phyloP scores from a whole-genome alignment of 2,888 invertebrate genomes.

The Drymonia ruficornis region DNA sequence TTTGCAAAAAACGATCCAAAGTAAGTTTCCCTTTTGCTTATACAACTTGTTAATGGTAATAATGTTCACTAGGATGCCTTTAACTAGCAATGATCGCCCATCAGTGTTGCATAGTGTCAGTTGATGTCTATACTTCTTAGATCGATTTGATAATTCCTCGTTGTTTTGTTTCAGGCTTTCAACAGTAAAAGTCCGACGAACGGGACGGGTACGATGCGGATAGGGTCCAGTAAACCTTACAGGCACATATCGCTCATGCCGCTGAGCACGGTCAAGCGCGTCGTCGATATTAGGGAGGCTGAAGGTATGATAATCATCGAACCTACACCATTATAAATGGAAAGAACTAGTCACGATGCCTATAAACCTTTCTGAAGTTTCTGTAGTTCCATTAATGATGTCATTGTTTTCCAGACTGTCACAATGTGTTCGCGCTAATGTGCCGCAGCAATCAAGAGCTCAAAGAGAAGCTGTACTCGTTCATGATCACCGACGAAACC shows the following conservation, averaged over 20 bases:
- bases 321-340: no score
- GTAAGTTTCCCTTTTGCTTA: slow-evolving; percentile 51
- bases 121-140: no score
- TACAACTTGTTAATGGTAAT: no score
- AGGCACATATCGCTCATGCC: slow-evolving; percentile 96
- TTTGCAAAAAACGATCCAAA: slow-evolving; percentile 94
- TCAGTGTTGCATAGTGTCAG: no score
- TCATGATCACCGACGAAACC: slow-evolving; percentile 93
- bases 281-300: slow-evolving; percentile 95
- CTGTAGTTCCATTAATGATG: not conserved
- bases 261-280: slow-evolving; percentile 94
- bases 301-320: slow-evolving; percentile 86
- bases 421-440: slow-evolving; percentile 95
- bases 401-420: slow-evolving; percentile 87
- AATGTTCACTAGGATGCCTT: no score
- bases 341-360: no score
- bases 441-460: slow-evolving; percentile 93
- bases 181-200: slow-evolving; percentile 86
- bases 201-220: slow-evolving; percentile 83
- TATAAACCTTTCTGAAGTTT: no score
- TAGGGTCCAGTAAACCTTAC: slow-evolving; percentile 91
- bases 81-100: no score
- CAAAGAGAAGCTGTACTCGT: slow-evolving; percentile 95
- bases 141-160: no score
- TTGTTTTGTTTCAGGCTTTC: slow-evolving; percentile 64